Evolutionary conservation across 2,797 vertebrate species (phyloP), one percentile per base, ranked within the genome.

Genomic region (Sebastes taczanowskii): DNA sequence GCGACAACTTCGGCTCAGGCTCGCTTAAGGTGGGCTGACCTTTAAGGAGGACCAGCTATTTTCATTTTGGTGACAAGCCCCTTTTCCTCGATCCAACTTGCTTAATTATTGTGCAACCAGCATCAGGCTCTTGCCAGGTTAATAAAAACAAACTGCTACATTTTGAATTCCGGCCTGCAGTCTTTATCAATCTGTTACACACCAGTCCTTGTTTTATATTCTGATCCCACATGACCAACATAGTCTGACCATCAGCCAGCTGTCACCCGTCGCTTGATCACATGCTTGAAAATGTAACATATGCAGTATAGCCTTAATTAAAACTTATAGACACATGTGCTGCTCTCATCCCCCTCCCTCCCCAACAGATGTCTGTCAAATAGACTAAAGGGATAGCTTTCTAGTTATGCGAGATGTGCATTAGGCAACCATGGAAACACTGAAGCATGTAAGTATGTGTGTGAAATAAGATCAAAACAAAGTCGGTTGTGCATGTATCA

Each of bases 391-490:
- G 5, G 38, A 68, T 49, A 73, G 9, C 53, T 46, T 5, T 42
- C n/a, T 60, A 59, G 13, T 35, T 56, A 29, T 80, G 66, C 0
- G 58, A 64, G n/a, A 67, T 74, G 27, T 61, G 25, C 60, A 76
- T 79, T 23, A 63, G 63, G 65, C 71, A 74, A 64, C 71, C n/a
- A 52, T 74, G 73, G 78, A 38, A 81, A 82, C 59, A 34, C 42
- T 70, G 29, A 76, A 65, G 10, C 34, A 53, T 30, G 61, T 61
- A 16, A 38, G 29, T 35, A 14, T 73, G n/a, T 74, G 29, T 75
- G 23, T 74, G 34, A 78, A 77, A 81, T 46, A 66, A 4, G 62
- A 85, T 89, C 77, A 86, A 78, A 83, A 74, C 29, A 3, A 84
- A 46, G 23, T 49, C 7, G 27, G 46, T 56, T 52, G 18, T 79